phyloP scores from a whole-genome alignment of 2,113 vertebrate genomes.

The Myiagra hebetior region DNA sequence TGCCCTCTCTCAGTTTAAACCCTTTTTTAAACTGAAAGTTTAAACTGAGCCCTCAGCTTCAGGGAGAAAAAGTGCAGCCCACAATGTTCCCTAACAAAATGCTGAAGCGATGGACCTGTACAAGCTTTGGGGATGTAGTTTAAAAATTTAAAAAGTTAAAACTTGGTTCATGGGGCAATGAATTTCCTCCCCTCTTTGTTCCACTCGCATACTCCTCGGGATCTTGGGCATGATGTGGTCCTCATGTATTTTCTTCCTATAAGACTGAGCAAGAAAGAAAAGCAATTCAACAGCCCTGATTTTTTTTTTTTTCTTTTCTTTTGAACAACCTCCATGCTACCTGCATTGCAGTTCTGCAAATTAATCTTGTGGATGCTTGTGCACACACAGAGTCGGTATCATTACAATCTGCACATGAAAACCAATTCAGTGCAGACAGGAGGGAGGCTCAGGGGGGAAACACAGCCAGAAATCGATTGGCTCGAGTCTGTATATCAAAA shows the following conservation, averaged over 20 bases:
- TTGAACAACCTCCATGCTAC: neutral
- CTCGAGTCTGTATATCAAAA: neutral
- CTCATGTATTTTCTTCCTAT: neutral
- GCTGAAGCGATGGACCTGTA: rapidly evolving
- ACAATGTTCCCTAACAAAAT: neutral
- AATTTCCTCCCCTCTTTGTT: neutral
- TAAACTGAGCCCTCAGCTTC: neutral
- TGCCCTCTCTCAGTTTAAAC: neutral
- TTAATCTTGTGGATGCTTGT: neutral
- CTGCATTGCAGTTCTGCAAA: conserved; percentile 1
- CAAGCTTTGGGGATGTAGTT: neutral
- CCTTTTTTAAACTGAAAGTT: neutral
- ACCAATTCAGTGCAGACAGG: neutral
- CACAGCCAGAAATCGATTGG: neutral
- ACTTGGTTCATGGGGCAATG: neutral
- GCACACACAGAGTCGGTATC: neutral
- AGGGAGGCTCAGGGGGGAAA: neutral
- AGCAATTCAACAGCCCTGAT: neutral
- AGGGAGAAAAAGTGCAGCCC: neutral
- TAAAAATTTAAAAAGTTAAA: no score
- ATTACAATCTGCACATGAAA: neutral
- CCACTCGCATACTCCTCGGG: rapidly evolving
- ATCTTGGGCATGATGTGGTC: neutral
- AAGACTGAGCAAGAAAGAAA: neutral
- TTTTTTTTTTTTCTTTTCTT: neutral